Conservation (phyloP, 2,797 vertebrate species). For the Bryconaethiops microstoma region DNA sequence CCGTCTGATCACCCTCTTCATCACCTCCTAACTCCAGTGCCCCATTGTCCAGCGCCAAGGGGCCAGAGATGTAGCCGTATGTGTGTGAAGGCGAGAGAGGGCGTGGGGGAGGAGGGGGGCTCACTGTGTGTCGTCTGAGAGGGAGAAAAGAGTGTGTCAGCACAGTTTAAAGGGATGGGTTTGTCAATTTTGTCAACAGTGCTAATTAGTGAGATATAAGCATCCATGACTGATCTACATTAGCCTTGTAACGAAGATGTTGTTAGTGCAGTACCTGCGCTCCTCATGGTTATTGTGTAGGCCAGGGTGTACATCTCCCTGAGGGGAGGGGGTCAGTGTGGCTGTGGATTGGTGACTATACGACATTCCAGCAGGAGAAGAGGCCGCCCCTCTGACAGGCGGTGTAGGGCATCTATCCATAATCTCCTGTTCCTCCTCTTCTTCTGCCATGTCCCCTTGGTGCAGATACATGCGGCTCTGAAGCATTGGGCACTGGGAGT, state of each 20-base stretch:
- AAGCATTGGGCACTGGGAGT: constrained; percentile 90
- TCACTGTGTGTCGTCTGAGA: constrained; percentile 86
- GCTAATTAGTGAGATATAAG: neutral
- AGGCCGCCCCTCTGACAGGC: constrained; percentile 92
- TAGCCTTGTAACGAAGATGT: neutral
- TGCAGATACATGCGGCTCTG: constrained; percentile 96
- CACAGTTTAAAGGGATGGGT: neutral
- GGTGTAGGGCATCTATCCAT: constrained; percentile 87
- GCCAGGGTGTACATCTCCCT: constrained; percentile 93
- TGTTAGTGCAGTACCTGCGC: constrained; percentile 79
- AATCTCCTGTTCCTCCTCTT: constrained; percentile 78
- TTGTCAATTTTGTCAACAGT: neutral
- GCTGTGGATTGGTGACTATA: constrained; percentile 98
- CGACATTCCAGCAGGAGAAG: constrained; percentile 94
- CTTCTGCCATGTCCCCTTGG: constrained; percentile 84
- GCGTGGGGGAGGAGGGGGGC: constrained; percentile 88
- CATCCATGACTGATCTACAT: too few relatives aligned
- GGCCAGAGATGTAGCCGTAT: constrained; percentile 94
- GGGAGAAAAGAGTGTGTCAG: neutral
- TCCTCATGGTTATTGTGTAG: constrained; percentile 73
- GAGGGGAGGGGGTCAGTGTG: constrained; percentile 95
- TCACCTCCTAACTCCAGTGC: constrained; percentile 89
- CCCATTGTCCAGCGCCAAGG: constrained; percentile 90
- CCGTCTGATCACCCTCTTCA: constrained; percentile 89
- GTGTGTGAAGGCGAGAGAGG: constrained; percentile 94